Evolutionary conservation across 2,113 vertebrate species (phyloP), one percentile per base, ranked within the genome.

Genomic region (Mungos mungo): DNA sequence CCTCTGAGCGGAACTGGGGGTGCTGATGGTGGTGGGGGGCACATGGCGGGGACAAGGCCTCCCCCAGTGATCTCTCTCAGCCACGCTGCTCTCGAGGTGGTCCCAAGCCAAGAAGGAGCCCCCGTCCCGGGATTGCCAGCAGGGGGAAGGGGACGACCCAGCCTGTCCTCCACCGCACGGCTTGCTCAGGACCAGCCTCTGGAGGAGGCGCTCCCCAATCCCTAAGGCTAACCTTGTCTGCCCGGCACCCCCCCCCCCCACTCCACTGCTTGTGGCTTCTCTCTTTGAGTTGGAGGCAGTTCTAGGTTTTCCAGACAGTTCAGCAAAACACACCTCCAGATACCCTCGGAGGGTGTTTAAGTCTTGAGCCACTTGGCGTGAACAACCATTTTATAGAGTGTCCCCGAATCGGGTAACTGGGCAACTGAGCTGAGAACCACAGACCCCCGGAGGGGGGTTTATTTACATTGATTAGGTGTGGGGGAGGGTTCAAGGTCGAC

Each of bases 91-190:
- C 60, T 21, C 16, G 1, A 15, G 41, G 31, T 14, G 71, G 19
- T 52, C 18, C 57, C 57, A 60, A 23, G 25, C 60, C 8, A 16
- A 23, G 60, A 63, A 71, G 69, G 66, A 74, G 2, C 25, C 2
- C 31, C 52, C 3, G 4, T 27, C 76, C 38, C 11, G 4, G 7
- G 35, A 7, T 11, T 11, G 3, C 63, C 41, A 19, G 23, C 54
- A 35, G 38, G 35, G 27, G 8, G 93, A 23, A 83, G 13, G 41
- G 25, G 60, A 41, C 81, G 21, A 11, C 3, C 23, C 25, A 23
- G 3, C 35, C 13, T 2, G 33, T 33, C 57, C 0, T 23, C 2
- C 0, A 25, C 14, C 33, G 15, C 29, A 1, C 21, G 63, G 31
- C 74, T 54, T 2, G 1, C 57, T 63, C n/a, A 1, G 71, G 52